These are phyloP conservation scores for Catonia carolina DNA, from an alignment of 2,888 invertebrate genomes.

Conservation along the genomic window DNA sequence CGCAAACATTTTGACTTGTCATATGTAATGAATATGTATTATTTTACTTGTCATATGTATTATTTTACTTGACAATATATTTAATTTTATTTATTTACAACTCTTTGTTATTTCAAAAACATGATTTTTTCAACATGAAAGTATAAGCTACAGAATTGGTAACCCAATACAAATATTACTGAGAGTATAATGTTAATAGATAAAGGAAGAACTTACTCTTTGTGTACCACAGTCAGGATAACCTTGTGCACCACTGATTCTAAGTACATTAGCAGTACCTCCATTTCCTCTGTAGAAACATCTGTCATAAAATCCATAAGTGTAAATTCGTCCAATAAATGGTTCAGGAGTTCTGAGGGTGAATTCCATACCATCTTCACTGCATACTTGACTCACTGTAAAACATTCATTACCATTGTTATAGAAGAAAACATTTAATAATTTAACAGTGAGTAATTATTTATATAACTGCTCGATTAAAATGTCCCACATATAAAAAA, in stretches of 20 bases:
- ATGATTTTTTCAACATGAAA: too few relatives aligned
- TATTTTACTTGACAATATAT: too few relatives aligned
- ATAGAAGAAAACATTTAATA: constrained; percentile 20
- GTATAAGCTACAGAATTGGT: too few relatives aligned
- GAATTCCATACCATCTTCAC: constrained; percentile 92
- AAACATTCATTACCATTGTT: constrained; percentile 1
- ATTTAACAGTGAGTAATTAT: neutral
- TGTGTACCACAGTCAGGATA: constrained; percentile 91
- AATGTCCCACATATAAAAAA: too few relatives aligned
- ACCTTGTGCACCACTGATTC: constrained; percentile 85
- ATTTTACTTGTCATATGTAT: too few relatives aligned
- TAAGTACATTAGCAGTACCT: constrained; percentile 70
- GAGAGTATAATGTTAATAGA: too few relatives aligned
- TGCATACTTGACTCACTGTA: constrained; percentile 81
- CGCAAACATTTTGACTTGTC: too few relatives aligned
- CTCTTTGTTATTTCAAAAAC: too few relatives aligned
- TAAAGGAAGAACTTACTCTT: constrained; percentile 49
- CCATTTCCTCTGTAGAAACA: constrained; percentile 90
- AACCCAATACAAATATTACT: too few relatives aligned
- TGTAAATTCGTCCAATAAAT: constrained; percentile 84
- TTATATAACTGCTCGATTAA: neutral
- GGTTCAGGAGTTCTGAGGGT: constrained; percentile 81
- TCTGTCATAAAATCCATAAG: constrained; percentile 82
- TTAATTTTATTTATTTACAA: too few relatives aligned
- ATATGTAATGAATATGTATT: too few relatives aligned